Base-by-base conservation (phyloP, 2,113 vertebrate species). In the Oncorhynchus mykiss region DNA sequence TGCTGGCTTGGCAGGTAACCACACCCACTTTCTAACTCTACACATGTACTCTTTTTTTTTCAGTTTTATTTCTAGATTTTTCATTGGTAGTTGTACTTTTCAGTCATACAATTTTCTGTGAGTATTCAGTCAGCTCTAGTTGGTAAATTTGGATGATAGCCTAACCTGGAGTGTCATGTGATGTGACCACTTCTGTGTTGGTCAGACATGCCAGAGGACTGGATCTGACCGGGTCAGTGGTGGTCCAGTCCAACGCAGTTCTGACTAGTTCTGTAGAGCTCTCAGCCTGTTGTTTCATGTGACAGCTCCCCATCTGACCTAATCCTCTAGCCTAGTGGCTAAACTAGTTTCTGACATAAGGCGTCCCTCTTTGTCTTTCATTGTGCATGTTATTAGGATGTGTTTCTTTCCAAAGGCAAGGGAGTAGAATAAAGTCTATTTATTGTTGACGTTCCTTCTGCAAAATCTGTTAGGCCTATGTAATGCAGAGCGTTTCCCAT, bases 1-100 rank as follows among this genome's bases (percentile, higher is more conserved):
- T 72, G 97, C 98, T 77, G 97, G 94, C 85, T 91, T 95, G 89
- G 98, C 97, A 96, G 98, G 98, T 98, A 96, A 96, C 27, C 51
- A 72, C 2, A 71, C 5, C 16, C 51, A 54, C 12, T 0, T 54
- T 18, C 49, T 13, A 51, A 51, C 49, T 16, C 49, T 51, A 14
- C 4, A 54, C 51, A 18, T 54, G 16, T 18, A 54, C 3, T 54
- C 16, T 16, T 54, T 18, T 24, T 29, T 39, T 8, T 27, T 2
- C 8, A 6, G 25, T 69, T 77, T 29, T 71, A 2, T 16, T 12
- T 66, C 11, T 66, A 29, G 7, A 27, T 45, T 18, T 18, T 69
- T 62, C 14, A 27, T 69, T 14, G 75, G 60, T 77, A 54, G 57
- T 13, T 29, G 45, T 27, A 67, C 51, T 18, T 14, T 39, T 80